These are phyloP conservation scores for Oxystoma pomonae DNA, from an alignment of 2,888 invertebrate genomes.

Conservation along the genomic window DNA sequence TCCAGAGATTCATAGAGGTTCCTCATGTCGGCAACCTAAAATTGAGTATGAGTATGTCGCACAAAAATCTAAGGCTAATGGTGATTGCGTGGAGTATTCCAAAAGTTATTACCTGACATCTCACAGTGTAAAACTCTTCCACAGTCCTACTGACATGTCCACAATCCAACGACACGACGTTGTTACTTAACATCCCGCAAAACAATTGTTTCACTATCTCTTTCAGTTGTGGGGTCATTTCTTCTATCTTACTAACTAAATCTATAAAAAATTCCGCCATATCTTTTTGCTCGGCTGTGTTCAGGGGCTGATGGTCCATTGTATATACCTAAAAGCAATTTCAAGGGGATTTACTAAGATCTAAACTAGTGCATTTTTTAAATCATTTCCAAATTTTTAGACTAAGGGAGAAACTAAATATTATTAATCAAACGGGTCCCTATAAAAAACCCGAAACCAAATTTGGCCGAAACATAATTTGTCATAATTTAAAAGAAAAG, in stretches of 20 bases:
- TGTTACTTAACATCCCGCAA: constrained; percentile 91
- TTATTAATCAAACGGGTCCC: too few relatives aligned
- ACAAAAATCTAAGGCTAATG: too few relatives aligned
- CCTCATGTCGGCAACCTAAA: constrained; percentile 85
- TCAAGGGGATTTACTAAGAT: too few relatives aligned
- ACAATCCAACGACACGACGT: constrained; percentile 93
- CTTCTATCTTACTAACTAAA: constrained; percentile 91
- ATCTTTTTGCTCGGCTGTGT: constrained; percentile 95
- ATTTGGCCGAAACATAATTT: too few relatives aligned
- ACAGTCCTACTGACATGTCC: constrained; percentile 90
- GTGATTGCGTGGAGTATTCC: too few relatives aligned
- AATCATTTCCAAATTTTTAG: too few relatives aligned
- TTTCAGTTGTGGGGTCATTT: constrained; percentile 90
- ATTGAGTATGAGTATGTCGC: too few relatives aligned
- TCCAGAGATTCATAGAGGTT: constrained; percentile 92
- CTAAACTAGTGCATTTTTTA: too few relatives aligned
- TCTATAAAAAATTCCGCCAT: constrained; percentile 99
- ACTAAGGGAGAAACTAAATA: too few relatives aligned
- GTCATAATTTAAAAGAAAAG: too few relatives aligned
- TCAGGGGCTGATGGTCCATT: constrained; percentile 94
- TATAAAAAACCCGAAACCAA: too few relatives aligned
- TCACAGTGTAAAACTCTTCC: constrained; percentile 94
- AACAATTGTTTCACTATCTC: constrained; percentile 85
- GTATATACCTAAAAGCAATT: constrained; percentile 73
- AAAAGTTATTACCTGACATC: constrained; percentile 78